These are phyloP conservation scores for Unio delphinus DNA, from an alignment of 2,888 invertebrate genomes.

Conservation along the genomic window DNA sequence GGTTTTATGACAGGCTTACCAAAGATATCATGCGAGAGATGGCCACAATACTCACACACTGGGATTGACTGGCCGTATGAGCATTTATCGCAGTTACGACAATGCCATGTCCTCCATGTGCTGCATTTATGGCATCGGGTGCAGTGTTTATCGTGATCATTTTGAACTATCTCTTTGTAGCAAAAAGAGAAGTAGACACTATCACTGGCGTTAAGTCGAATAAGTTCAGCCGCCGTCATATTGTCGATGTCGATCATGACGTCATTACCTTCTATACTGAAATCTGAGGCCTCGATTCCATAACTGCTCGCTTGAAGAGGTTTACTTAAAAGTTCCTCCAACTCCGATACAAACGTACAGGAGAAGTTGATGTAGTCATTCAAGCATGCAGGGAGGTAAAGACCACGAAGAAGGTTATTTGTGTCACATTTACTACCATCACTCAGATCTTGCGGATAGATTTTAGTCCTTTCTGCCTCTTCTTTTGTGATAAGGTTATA, in stretches of 20 bases:
- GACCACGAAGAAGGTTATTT: too few relatives aligned
- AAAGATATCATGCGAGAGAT: conserved; percentile 20
- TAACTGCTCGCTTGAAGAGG: conserved; percentile 21
- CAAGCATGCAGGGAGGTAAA: conserved; percentile 18
- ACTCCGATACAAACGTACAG: conserved; percentile 29
- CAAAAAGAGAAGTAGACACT: conserved; percentile 35
- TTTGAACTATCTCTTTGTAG: conserved; percentile 23
- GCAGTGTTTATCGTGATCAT: conserved; percentile 33
- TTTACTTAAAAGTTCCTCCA: conserved; percentile 18
- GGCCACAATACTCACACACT: conserved; percentile 33
- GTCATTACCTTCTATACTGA: conserved; percentile 9
- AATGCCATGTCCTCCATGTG: conserved; percentile 31
- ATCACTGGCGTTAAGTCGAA: conserved; percentile 25
- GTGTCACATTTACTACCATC: too few relatives aligned
- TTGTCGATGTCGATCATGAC: conserved; percentile 16
- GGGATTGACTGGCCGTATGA: conserved; percentile 11
- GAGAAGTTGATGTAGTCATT: conserved; percentile 32
- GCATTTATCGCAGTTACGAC: conserved; percentile 25
- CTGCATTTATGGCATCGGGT: conserved; percentile 21
- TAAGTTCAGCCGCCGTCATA: conserved; percentile 24
- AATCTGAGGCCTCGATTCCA: conserved; percentile 31
- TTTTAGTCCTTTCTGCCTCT: too few relatives aligned
- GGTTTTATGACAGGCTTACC: conserved; percentile 24
- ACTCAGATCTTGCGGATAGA: too few relatives aligned
- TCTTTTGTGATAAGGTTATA: too few relatives aligned